These are phyloP conservation scores for Dichetophora obliterata DNA, from an alignment of 2,888 invertebrate species.

Conservation along the genomic window DNA sequence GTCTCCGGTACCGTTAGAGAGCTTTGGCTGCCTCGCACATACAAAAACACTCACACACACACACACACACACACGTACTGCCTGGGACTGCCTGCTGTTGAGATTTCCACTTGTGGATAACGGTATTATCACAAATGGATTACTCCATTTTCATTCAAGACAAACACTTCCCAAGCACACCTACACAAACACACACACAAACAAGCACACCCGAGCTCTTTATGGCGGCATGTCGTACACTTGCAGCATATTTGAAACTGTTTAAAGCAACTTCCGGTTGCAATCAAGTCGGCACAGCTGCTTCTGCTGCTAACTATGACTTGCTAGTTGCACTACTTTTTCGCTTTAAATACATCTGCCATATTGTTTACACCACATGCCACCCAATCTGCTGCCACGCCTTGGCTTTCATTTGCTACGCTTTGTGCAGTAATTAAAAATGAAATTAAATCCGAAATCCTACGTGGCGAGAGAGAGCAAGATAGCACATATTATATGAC, in stretches of 20 bases:
- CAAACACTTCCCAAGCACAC: background rate
- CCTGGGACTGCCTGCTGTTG: background rate
- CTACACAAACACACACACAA: background rate
- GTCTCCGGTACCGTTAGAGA: no score
- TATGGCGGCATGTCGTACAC: background rate
- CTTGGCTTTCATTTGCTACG: background rate
- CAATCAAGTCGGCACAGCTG: background rate
- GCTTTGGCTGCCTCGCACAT: slow-evolving; percentile 12
- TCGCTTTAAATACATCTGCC: background rate
- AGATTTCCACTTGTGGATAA: slow-evolving; percentile 30
- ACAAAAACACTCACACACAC: background rate
- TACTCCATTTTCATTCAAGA: slow-evolving; percentile 15
- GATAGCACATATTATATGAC: background rate
- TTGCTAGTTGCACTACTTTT: background rate
- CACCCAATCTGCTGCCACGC: background rate
- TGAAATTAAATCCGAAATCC: slow-evolving; percentile 44
- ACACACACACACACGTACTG: background rate
- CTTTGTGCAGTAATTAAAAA: slow-evolving; percentile 43
- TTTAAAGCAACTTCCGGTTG: slow-evolving; percentile 28
- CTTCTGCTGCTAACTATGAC: background rate
- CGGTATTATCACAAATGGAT: slow-evolving; percentile 52
- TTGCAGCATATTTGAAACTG: slow-evolving; percentile 30
- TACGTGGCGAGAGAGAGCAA: slow-evolving; percentile 4
- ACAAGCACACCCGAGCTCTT: background rate
- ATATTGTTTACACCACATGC: background rate